Percentiles rank a stretch among this genome's conserved stretches.
phyloP scores from a whole-genome alignment of 2,113 vertebrate species.

The Chaetura pelagica region DNA sequence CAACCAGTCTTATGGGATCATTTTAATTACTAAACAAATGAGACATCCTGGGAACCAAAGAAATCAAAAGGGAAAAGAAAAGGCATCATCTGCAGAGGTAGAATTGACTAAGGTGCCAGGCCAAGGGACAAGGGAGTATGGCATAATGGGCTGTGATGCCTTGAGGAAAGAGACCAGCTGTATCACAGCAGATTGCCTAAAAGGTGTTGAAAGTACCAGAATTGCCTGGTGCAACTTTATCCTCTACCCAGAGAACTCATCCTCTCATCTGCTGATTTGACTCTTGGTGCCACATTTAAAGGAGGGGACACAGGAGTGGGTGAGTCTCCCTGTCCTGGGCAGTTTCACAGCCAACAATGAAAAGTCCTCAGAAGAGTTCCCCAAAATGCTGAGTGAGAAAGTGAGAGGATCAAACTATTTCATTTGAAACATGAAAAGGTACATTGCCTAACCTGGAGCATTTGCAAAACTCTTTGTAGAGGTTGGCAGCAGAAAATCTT shows the following conservation, averaged over 20 bases:
- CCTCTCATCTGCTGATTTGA: not conserved
- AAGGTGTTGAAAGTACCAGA: not conserved
- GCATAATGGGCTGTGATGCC: not conserved
- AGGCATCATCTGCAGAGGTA: not conserved
- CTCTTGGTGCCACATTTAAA: not conserved
- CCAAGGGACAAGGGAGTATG: not conserved
- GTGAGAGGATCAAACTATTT: not conserved
- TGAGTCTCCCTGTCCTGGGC: not conserved
- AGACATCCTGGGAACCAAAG: not conserved
- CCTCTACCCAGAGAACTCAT: not conserved
- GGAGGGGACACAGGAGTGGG: fast-evolving
- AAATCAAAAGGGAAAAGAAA: not conserved
- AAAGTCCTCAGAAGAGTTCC: not conserved
- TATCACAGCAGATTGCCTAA: not conserved
- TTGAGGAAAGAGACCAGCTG: not conserved
- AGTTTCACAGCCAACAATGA: not conserved
- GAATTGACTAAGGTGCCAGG: not conserved
- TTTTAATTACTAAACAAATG: not conserved
- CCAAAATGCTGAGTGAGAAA: not conserved
- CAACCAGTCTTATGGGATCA: not conserved
- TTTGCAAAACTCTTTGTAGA: not conserved
- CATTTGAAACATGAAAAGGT: not conserved
- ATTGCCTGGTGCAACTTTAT: not conserved
- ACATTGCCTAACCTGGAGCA: not conserved
- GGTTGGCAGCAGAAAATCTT: not conserved